Base-by-base conservation (phyloP, 2,888 invertebrate genomes). In the Chloroclystis v-ata region DNA sequence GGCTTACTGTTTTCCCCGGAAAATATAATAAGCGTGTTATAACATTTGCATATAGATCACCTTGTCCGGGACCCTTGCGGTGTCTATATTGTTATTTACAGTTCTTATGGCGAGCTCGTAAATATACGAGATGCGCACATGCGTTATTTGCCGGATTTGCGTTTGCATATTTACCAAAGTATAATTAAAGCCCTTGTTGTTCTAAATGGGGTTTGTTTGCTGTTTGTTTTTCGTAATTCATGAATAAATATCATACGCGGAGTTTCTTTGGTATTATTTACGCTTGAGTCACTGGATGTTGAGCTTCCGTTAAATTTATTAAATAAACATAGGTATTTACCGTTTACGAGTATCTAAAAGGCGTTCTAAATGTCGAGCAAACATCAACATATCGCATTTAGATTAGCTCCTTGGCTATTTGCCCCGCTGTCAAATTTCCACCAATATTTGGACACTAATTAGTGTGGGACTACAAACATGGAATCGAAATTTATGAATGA, bases 41-140 rank as follows among this genome's bases (percentile, higher is more conserved):
- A 82, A 82, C 69, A 86, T 87, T 87, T 82, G 76, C 87, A 87
- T 87, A 82, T 85, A 86, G 81, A 87, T 85, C 86, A 82, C 82
- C 64, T 54, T 75, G 75, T 77, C 72, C 68, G 72, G 35, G 60
- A 61, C 67, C 64, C 67, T 63, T 63, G 60, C 54, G 59, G 55
- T 63, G 63, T 69, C 49, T 53, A 73, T 72, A 71, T 72, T 74
- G 66, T 73, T 78, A 78, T 78, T 78, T 75, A 72, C 73, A 59
- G 70, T 76, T 77, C 79, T 76, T 82, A 78, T 69, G 73, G 71
- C 63, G 67, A 61, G 61, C 67, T 62, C 47, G 69, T 78, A 78
- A 81, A 80, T 76, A 75, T 74, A 55, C 52, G 57, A 57, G 64
- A 65, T 57, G 56, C 67, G 61, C 66, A 66, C 67, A 63, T 62